Evolutionary conservation across 2,113 vertebrate genomes (phyloP), one percentile per base, ranked within the genome.

Genomic region (Hemicordylus capensis): DNA sequence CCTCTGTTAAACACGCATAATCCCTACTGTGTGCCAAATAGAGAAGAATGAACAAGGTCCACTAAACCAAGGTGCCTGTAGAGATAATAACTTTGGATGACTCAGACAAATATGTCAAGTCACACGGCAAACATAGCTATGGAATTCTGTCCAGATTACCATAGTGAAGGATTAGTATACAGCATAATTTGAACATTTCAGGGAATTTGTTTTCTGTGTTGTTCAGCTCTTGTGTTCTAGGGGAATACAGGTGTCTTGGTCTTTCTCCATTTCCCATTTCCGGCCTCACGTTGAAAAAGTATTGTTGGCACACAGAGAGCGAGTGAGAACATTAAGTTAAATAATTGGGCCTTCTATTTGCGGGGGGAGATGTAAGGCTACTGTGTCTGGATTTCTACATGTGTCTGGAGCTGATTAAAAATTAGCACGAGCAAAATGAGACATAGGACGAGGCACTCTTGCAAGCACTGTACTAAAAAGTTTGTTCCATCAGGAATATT

Each of bases 341-440:
- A 46, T 58, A 58, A 69, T 64, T 6, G 1, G 31, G 9, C 4
- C n/a, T 17, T 86, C 31, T 1, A 5, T 66, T 66, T 80, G 2
- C 11, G 19, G 20, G 37, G 39, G n/a, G 20, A 67, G 19, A 77
- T 72, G 9, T 31, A 59, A 84, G 87, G 39, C 28, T 10, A 26
- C 51, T 85, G n/a, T 19, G 39, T 77, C 84, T 85, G 79, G 66
- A 89, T 72, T n/a, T 46, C 14, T 12, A 63, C 75, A 80, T 87
- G 81, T 48, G 44, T 89, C 89, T 66, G 75, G 70, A 87, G 56
- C 51, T 76, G 74, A 91, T 88, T 88, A 82, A 87, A 89, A 91
- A 75, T 80, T 51, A 75, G 75, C 0, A 0, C 17, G 76, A 93
- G 56, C 70, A 84, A 90, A 87, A 63, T 46, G 66, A 83, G 72